phyloP scores from a whole-genome alignment of 2,113 vertebrate genomes.

The Nannospalax galili region DNA sequence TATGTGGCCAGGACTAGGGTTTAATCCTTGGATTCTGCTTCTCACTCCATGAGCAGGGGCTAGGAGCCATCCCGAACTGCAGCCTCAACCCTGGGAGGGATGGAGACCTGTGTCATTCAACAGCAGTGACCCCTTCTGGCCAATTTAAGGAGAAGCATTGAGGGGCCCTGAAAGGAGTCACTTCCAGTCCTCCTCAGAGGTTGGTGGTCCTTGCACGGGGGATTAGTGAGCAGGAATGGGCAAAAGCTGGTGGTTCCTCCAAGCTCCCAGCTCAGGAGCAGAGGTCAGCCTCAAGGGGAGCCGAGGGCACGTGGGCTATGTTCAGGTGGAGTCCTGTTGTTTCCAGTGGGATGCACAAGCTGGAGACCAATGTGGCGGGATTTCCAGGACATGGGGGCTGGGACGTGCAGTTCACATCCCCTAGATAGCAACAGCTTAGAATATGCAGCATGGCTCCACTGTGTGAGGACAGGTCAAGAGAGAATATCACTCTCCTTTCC shows the following conservation, averaged over 20 bases:
- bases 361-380: constrained; percentile 65
- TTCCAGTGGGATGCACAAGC: constrained; percentile 55
- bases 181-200: constrained; percentile 91
- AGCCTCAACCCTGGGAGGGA: constrained; percentile 91
- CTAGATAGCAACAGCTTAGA: neutral
- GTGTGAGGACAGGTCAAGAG: neutral
- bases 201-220: constrained; percentile 90
- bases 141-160: constrained; percentile 92
- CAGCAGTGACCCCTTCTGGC: constrained; percentile 91
- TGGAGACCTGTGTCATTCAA: constrained; percentile 90
- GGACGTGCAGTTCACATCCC: neutral
- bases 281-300: constrained; percentile 76
- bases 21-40: constrained; percentile 91
- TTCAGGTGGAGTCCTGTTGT: constrained; percentile 49
- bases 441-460: neutral
- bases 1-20: constrained; percentile 84
- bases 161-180: constrained; percentile 91
- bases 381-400: constrained; percentile 27
- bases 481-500: neutral
- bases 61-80: constrained; percentile 89
- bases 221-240: constrained; percentile 86
- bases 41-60: constrained; percentile 90
- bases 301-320: constrained; percentile 72
- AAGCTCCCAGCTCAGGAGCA: constrained; percentile 81
- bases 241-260: constrained; percentile 80